Percentiles rank a stretch among this genome's conserved stretches.
Evolutionary conservation across 2,797 vertebrate species (phyloP).

Genomic region (Scomberomorus guttatus): DNA sequence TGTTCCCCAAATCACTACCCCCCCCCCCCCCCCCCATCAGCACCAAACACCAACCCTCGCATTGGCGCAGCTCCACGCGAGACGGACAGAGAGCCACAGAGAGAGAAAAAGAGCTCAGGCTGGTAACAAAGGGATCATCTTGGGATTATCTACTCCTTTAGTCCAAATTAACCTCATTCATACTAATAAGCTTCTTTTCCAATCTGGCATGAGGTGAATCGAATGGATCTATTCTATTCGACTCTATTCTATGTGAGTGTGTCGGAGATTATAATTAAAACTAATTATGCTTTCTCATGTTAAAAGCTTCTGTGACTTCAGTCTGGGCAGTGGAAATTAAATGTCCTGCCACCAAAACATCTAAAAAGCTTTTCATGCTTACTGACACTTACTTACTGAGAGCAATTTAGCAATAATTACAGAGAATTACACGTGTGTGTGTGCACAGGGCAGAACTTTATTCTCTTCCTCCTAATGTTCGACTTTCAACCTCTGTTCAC

Average conservation of each 20-base stretch:
- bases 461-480: background rate
- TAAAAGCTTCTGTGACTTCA: background rate
- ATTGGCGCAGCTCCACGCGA: constrained; percentile 31
- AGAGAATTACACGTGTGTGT: constrained; percentile 11
- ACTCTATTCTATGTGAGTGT: constrained; percentile 12
- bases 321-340: constrained; percentile 6
- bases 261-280: constrained; percentile 10
- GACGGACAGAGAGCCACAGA: constrained; percentile 9
- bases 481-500: background rate
- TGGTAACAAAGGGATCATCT: constrained; percentile 57
- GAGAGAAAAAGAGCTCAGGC: constrained; percentile 17
- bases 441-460: rapidly evolving
- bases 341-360: background rate
- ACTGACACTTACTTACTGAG: constrained; percentile 1
- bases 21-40: constrained; percentile 11
- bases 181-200: constrained; percentile 42
- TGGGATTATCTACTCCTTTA: constrained; percentile 51
- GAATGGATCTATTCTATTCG: constrained; percentile 32
- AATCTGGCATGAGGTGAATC: constrained; percentile 39
- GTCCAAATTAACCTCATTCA: constrained; percentile 56
- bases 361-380: constrained; percentile 21
- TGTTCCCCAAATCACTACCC: constrained; percentile 51
- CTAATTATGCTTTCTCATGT: background rate
- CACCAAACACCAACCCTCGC: constrained; percentile 5
- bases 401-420: background rate